Base-by-base conservation (phyloP, 2,888 invertebrate species). In the Rhamnusium bicolor region DNA sequence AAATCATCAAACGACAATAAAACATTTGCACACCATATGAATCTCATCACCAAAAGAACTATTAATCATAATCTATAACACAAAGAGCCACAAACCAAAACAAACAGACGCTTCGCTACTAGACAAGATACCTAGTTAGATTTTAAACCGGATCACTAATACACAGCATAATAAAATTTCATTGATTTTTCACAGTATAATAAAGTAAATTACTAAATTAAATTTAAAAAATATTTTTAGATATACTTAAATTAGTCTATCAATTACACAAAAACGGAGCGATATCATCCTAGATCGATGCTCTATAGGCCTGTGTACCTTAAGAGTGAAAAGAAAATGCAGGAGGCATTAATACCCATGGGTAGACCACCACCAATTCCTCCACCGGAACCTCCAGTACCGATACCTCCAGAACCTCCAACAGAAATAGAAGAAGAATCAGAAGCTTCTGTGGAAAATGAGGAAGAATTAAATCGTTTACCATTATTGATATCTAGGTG, bases 401-500 rank as follows among this genome's bases (percentile, higher is more conserved):
- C 76, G 8, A 63, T 76, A 12, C 40, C 21, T 4, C 75, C 74
- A 21, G 32, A 70, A 14, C 79, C 76, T 6, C 73, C 72, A 10
- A 46, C 24, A 6, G n/a, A 14, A 18, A 18, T 51, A 51, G 51
- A 18, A 51, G 51, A 51, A 51, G 72, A 40, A 58, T 58, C 63
- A 18, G 32, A 51, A 40, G 12, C 29, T 10, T 6, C 12, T 14
- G 51, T 49, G n/a, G 76, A 63, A 29, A 62, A 54, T 3, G 74
- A 62, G 5, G 81, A 82, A 24, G 74, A 73, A 4, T 65, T 78
- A 47, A 75, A 78, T 51, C 81, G 83, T 53, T 71, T 86, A 16
- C 86, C 87, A 10, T 78, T 86, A 73, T 71, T 86, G 61, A 84
- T 85, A 21, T 82, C 81, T 66, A 85, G 84, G 69, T 65, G 92